phyloP scores from a whole-genome alignment of 2,888 invertebrate genomes.

The Rambutsinella grinnellia region DNA sequence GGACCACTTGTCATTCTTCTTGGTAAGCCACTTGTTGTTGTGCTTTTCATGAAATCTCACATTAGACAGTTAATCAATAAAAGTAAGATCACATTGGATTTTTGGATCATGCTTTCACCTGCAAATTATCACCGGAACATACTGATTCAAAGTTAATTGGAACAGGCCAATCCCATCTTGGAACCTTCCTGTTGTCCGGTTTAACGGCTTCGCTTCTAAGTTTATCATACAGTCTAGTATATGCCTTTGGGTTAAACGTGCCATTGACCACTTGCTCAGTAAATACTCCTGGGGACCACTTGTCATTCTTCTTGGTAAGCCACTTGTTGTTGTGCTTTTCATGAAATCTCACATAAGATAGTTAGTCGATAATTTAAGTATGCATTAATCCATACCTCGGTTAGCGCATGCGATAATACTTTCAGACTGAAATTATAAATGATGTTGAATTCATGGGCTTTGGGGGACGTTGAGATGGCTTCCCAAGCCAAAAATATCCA shows the following conservation, averaged over 20 bases:
- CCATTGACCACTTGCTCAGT: background rate
- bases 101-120: too few species aligned
- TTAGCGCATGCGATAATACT: too few species aligned
- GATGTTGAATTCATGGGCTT: too few species aligned
- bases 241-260: background rate
- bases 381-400: too few species aligned
- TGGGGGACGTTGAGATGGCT: background rate
- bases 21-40: background rate
- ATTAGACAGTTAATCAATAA: too few species aligned
- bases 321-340: slow-evolving; percentile 4
- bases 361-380: too few species aligned
- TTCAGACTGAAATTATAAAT: too few species aligned
- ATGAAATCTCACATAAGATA: too few species aligned
- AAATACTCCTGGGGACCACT: slow-evolving; percentile 9
- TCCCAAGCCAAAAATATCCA: slow-evolving; percentile 21
- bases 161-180: slow-evolving; percentile 24
- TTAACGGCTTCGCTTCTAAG: background rate
- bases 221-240: background rate
- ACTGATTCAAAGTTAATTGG: slow-evolving; percentile 15
- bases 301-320: background rate
- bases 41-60: too few species aligned
- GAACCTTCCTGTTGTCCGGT: background rate
- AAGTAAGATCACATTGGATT: too few species aligned
- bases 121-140: slow-evolving; percentile 43
- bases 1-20: background rate